Base-by-base conservation (phyloP, 2,888 invertebrate genomes). In the Malachius bipustulatus region DNA sequence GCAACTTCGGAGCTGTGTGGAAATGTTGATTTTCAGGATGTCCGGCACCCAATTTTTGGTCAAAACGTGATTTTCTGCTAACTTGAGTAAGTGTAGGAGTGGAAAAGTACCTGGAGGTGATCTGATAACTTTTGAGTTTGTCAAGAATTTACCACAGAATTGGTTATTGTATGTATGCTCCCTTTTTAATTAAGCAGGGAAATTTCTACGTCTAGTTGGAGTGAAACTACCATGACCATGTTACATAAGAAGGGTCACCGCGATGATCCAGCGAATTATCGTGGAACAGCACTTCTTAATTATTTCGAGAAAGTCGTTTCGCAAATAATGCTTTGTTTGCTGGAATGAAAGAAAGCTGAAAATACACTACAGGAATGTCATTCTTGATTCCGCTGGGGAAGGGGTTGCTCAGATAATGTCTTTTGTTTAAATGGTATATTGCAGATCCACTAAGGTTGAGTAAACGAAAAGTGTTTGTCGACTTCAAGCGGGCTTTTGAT, bases 161-260 rank as follows among this genome's bases (percentile, higher is more conserved):
- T 24, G 24, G 24, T 8, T 24, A 8, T 24, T 24, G 24, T 24
- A 24, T 24, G 24, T 24, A 8, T 24, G 24, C 24, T 24, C 24
- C 24, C 9, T 24, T 8, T 24, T 24, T 8, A 9, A 24, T 24
- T 24, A 8, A 24, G 9, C 8, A 24, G 9, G 8, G 24, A 24
- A 24, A 8, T 8, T 9, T 24, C 9, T 9, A 8, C 24, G 8
- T 24, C 24, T 9, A 9, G 24, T 8, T 24, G 24, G 24, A 8
- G 8, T 8, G 24, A 24, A 24, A 24, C 9, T 8, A 24, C n/a
- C n/a, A n/a, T n/a, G n/a, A n/a, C n/a, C n/a, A n/a, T n/a, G n/a
- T n/a, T n/a, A n/a, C n/a, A n/a, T 24, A 8, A 24, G 9, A 24
- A 24, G 9, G 24, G 24, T 24, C 24, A 8, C 9, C 24, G 8